Conservation (phyloP, 2,888 invertebrate genomes). For the Silvanus unidentatus region DNA sequence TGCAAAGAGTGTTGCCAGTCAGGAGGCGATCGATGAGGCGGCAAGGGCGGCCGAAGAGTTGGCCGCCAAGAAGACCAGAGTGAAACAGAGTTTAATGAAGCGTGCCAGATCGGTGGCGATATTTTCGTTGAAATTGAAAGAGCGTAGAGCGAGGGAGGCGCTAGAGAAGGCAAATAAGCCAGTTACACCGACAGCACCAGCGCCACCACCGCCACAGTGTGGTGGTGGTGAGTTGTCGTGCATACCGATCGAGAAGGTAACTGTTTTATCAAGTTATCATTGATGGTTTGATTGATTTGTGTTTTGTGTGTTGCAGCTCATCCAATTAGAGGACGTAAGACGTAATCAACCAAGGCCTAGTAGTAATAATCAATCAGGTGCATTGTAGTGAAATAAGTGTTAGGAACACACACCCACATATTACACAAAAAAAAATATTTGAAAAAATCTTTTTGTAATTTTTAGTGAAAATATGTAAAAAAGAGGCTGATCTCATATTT, state of each 20-base stretch:
- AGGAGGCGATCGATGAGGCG: constrained; percentile 50
- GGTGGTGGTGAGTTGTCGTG: constrained; percentile 78
- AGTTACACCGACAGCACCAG: constrained; percentile 41
- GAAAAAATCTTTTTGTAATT: background rate
- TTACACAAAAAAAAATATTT: background rate
- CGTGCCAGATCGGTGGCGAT: constrained; percentile 80
- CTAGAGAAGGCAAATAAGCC: constrained; percentile 57
- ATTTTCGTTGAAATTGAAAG: constrained; percentile 74
- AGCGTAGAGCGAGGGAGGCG: constrained; percentile 72
- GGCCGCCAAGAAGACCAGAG: constrained; percentile 59
- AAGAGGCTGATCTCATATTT: background rate
- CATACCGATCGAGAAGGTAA: constrained; percentile 74
- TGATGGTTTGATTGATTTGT: constrained; percentile 6
- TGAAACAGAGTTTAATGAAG: constrained; percentile 74
- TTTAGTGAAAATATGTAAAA: background rate
- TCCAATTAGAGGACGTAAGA: constrained; percentile 63
- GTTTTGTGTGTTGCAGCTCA: constrained; percentile 47
- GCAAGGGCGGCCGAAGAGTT: constrained; percentile 53
- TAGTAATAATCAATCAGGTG: constrained; percentile 34
- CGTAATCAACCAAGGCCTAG: constrained; percentile 31
- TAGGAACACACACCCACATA: background rate
- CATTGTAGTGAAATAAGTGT: constrained; percentile 33
- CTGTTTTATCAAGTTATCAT: too few relatives aligned
- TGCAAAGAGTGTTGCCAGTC: constrained; percentile 53
- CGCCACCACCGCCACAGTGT: constrained; percentile 56